Conservation (phyloP, 2,888 invertebrate genomes). For the Idaea biselata region DNA sequence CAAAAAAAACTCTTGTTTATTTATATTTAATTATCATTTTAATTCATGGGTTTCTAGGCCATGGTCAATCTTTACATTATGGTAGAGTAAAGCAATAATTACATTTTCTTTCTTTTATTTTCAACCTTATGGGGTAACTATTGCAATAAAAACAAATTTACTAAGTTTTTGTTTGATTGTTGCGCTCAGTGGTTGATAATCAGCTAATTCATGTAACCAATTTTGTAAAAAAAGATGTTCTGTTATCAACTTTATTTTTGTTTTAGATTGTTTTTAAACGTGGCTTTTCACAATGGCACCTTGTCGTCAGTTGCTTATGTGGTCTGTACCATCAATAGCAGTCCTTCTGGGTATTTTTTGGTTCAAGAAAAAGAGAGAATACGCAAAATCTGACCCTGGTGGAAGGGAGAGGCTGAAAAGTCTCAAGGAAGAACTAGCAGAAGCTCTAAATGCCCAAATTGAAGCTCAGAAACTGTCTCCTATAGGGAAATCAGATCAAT, state of each 20-base stretch:
- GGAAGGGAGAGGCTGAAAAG: constrained; percentile 79
- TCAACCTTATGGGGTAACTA: not conserved
- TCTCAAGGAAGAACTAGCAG: constrained; percentile 73
- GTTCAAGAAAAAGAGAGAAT: constrained; percentile 90
- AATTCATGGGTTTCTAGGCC: not conserved
- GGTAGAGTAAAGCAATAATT: not conserved
- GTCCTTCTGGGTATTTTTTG: constrained; percentile 89
- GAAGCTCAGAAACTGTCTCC: constrained; percentile 68
- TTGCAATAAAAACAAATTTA: not conserved
- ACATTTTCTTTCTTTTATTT: not conserved
- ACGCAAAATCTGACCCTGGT: constrained; percentile 87
- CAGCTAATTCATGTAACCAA: not conserved
- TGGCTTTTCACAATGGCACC: constrained; percentile 89
- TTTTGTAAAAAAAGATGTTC: constrained; percentile 10
- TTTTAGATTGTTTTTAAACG: constrained; percentile 82
- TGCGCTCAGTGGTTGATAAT: not conserved
- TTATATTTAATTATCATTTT: constrained; percentile 13
- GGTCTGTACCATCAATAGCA: constrained; percentile 90
- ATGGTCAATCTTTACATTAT: not conserved
- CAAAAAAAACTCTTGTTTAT: too few species aligned
- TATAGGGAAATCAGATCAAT: constrained; percentile 61
- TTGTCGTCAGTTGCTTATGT: constrained; percentile 87
- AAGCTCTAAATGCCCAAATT: constrained; percentile 64
- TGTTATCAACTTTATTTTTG: constrained; percentile 40
- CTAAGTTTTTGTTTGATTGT: not conserved